A percentile compares a stretch with the other conserved stretches of the same genome.
phyloP scores from a whole-genome alignment of 2,797 vertebrate species.

The Eulemur albifrons region DNA sequence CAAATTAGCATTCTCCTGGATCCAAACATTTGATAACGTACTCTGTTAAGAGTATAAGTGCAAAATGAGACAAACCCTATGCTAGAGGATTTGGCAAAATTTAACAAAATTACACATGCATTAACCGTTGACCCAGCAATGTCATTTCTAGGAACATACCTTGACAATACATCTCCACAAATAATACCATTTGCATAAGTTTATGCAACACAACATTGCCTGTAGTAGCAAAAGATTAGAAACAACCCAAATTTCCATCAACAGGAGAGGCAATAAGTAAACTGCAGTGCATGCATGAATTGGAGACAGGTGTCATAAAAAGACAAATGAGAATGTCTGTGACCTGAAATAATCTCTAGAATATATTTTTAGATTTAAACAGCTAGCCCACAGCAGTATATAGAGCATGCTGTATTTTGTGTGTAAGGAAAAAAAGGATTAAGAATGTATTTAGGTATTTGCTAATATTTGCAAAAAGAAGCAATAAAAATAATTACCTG shows the following conservation, averaged over 20 bases:
- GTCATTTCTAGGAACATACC: not conserved
- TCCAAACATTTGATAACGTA: not conserved
- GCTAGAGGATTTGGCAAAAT: not conserved
- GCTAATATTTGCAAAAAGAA: not conserved
- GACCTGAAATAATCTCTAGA: not conserved
- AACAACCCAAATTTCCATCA: not conserved
- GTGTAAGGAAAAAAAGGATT: not conserved
- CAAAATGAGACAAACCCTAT: not conserved
- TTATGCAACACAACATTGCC: not conserved
- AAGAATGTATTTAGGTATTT: not conserved
- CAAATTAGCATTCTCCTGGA: not conserved
- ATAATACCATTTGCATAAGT: not conserved
- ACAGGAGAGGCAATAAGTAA: not conserved
- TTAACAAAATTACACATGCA: not conserved
- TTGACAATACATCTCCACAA: not conserved
- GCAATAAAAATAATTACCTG: not conserved
- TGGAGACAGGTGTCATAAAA: not conserved
- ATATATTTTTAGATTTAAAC: not conserved
- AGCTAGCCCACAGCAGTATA: not conserved
- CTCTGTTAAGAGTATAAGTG: not conserved
- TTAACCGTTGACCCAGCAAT: not conserved
- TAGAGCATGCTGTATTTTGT: not conserved
- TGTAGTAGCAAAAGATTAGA: not conserved
- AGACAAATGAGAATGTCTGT: not conserved
- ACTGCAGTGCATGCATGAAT: not conserved